Conservation (phyloP, 2,888 invertebrate species). For the Invenusta paracnida region DNA sequence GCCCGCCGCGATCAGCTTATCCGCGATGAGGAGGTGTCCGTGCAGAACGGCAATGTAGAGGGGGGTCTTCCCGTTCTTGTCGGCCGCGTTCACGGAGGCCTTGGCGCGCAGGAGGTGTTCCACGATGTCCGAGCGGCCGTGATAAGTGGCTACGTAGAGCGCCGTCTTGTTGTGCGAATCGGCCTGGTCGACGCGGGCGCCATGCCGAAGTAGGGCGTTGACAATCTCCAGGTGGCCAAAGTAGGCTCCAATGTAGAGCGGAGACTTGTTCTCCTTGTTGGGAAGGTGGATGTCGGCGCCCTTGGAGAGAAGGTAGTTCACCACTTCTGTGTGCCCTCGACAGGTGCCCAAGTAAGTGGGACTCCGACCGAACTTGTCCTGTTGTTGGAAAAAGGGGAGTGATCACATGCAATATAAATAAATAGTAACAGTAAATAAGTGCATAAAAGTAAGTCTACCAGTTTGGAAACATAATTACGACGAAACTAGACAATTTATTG, state of each 20-base stretch:
- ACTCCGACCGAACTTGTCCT: conserved; percentile 45
- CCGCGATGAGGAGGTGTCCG: conserved; percentile 42
- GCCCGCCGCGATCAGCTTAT: conserved; percentile 40
- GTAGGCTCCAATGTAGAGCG: conserved; percentile 45
- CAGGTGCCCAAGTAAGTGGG: conserved; percentile 45
- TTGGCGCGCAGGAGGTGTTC: conserved; percentile 32
- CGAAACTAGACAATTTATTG: too few relatives aligned
- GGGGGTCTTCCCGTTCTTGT: conserved; percentile 44
- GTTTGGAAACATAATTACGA: too few relatives aligned
- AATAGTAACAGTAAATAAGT: background rate
- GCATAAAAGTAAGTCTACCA: too few relatives aligned
- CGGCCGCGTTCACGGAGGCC: conserved; percentile 44
- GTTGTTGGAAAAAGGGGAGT: background rate
- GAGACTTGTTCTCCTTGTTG: conserved; percentile 45
- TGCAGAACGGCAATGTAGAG: conserved; percentile 45
- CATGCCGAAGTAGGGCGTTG: conserved; percentile 40
- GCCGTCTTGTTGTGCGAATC: conserved; percentile 46
- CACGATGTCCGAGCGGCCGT: conserved; percentile 44
- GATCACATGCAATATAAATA: background rate
- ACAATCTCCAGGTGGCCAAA: conserved; percentile 46
- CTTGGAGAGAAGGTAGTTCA: conserved; percentile 41
- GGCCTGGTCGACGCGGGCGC: conserved; percentile 44
- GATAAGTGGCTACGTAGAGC: conserved; percentile 45
- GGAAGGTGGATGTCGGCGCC: conserved; percentile 43
- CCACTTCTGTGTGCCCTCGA: conserved; percentile 43